Evolutionary conservation across 2,113 vertebrate species (phyloP), one percentile per base, ranked within the genome.

Genomic region (Aplodontia rufa): DNA sequence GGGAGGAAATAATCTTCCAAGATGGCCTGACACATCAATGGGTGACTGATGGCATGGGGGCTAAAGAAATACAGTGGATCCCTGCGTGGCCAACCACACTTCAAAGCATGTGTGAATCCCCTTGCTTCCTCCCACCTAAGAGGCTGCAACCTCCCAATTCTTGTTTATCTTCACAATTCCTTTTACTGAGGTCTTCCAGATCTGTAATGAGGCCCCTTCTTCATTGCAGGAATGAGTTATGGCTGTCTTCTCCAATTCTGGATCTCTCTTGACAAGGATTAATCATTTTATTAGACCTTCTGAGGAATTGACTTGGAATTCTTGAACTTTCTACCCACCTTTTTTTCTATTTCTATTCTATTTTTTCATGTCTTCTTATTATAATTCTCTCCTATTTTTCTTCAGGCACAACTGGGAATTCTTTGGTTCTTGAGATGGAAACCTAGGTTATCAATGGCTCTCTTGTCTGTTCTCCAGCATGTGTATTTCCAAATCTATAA

Each of bases 51-150:
- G 3, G 14, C 14, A 17, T 2, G 35, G 10, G 8, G 40, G 22
- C 37, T 26, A 53, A 14, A 28, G 20, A 13, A 90, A 26, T 5
- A 1, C 40, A 35, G 32, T 16, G 37, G 16, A 49, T 37, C 28
- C 11, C 20, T 28, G 10, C 32, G 1, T 8, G 10, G 8, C 37
- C 0, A 10, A 8, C 1, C 5, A 3, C 22, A 12, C 53, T 74
- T 74, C 53, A 76, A 13, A 45, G 32, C 12, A 26, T n/a, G 2
- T 19, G 26, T 45, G 30, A 45, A 5, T 9, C 10, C 58, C 80
- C 13, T 4, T 26, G n/a, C 7, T 6, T 66, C 10, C 42, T 45
- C 32, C 20, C 14, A 30, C 17, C 17, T 17, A 13, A n/a, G 22
- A 5, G 30, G 45, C 9, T 8, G 3, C 24, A 69, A 37, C 16